Evolutionary conservation across 2,113 vertebrate genomes (phyloP).

Genomic region (Scophthalmus maximus): DNA sequence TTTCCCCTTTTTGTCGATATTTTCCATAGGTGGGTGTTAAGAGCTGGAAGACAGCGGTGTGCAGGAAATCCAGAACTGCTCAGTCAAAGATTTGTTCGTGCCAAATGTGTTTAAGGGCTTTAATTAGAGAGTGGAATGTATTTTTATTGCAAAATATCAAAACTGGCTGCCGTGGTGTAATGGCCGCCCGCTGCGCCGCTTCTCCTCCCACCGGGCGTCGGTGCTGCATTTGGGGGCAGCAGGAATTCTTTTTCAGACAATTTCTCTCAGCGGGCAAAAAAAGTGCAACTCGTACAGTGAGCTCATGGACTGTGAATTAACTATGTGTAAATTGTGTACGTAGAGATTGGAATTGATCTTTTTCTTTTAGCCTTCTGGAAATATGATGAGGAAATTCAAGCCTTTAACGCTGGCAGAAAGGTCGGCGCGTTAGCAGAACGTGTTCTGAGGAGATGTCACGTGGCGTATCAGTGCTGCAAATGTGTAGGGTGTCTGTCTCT

Average conservation of each 20-base stretch:
- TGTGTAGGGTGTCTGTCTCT: neutral
- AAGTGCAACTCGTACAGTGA: too few relatives aligned
- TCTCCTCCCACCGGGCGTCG: conserved; percentile 27
- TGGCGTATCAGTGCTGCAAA: neutral
- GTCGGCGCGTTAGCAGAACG: neutral
- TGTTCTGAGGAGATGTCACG: neutral
- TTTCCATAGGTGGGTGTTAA: conserved; percentile 63
- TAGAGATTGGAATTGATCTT: too few relatives aligned
- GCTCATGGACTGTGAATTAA: neutral
- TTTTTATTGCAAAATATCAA: conserved; percentile 69
- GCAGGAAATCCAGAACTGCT: conserved; percentile 32
- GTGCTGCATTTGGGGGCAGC: neutral
- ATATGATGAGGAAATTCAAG: neutral
- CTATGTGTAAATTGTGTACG: neutral
- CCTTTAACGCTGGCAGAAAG: too few relatives aligned
- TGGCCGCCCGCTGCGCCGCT: conserved; percentile 7
- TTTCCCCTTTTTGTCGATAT: conserved; percentile 12
- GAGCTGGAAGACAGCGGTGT: conserved; percentile 39
- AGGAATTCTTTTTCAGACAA: neutral
- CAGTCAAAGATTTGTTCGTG: conserved; percentile 39
- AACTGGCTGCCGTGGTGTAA: conserved; percentile 42
- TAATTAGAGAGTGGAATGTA: conserved; percentile 61
- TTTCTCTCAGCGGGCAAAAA: too few relatives aligned
- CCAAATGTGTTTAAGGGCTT: conserved; percentile 53
- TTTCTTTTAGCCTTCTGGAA: too few relatives aligned